Base-by-base conservation (phyloP, 2,113 vertebrate species). In the Blennius ocellaris region DNA sequence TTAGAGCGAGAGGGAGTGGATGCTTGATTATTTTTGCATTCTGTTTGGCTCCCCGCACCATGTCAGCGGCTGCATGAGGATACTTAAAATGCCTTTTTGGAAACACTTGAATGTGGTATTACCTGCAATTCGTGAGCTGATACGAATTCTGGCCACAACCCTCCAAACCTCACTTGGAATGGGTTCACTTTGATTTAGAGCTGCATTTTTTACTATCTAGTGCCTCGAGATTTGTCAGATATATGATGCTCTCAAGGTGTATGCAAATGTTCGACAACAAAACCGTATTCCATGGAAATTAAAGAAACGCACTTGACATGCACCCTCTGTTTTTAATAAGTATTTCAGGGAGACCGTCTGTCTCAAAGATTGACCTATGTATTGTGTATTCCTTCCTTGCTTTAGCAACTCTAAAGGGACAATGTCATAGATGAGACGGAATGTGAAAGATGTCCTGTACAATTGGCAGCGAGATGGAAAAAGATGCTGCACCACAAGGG, bases 11-110 rank as follows among this genome's bases (percentile, higher is more conserved):
- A 74, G 69, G 59, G 82, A 81, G 69, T 56, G 83, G 73, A 83
- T 85, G 81, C 80, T 86, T 91, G 82, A 91, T 91, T 83, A 87
- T 90, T 90, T 85, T 90, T 80, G 62, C 78, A 73, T 89, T 90
- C 82, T 84, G 75, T 86, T 84, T 76, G 62, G 65, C 76, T 83
- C 47, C 44, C 65, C 4, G 10, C 73, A 61, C 53, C 72, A 55
- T 73, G 74, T 65, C 55, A 69, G 78, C 69, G 73, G 79, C 57
- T 81, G 56, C 76, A 64, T 72, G 58, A 6, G 53, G 78, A 88
- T 75, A 70, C 69, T 88, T 86, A 43, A 79, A 87, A 82, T 86
- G 79, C 70, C 62, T 76, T 57, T 57, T 80, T 71, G 52, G 76
- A 79, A 71, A 55, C 56, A 66, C 41, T 81, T 80, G 63, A 87